phyloP scores from a whole-genome alignment of 2,797 vertebrate species.

The Cryptoprocta ferox region DNA sequence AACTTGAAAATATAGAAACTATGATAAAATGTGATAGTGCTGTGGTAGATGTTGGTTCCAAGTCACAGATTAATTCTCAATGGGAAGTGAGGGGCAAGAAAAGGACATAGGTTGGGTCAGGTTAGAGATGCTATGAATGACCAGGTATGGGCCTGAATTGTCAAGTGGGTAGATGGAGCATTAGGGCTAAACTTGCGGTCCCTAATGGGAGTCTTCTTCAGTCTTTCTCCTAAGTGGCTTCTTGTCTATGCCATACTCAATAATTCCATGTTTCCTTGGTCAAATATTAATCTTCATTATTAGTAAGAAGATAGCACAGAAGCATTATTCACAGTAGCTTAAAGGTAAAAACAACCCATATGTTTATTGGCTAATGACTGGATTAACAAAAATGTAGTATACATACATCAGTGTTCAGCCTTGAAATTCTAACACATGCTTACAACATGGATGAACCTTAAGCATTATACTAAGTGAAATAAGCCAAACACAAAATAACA shows the following conservation, averaged over 20 bases:
- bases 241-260: background rate
- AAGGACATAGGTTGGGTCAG: background rate
- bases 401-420: background rate
- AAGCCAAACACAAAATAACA: background rate
- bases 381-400: background rate
- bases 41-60: background rate
- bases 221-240: background rate
- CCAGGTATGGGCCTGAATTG: background rate
- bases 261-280: background rate
- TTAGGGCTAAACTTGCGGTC: background rate
- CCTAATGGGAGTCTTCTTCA: background rate
- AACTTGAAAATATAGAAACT: slow-evolving; percentile 21
- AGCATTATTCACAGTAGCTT: background rate
- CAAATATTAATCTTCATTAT: background rate
- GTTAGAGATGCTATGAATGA: background rate
- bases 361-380: background rate
- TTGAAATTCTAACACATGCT: background rate
- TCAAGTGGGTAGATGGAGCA: background rate
- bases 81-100: background rate
- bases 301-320: background rate
- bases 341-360: background rate
- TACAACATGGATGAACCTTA: background rate
- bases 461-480: background rate
- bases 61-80: background rate
- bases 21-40: background rate